Evolutionary conservation across 2,113 vertebrate species (phyloP).

Genomic region (Scopus umbretta): DNA sequence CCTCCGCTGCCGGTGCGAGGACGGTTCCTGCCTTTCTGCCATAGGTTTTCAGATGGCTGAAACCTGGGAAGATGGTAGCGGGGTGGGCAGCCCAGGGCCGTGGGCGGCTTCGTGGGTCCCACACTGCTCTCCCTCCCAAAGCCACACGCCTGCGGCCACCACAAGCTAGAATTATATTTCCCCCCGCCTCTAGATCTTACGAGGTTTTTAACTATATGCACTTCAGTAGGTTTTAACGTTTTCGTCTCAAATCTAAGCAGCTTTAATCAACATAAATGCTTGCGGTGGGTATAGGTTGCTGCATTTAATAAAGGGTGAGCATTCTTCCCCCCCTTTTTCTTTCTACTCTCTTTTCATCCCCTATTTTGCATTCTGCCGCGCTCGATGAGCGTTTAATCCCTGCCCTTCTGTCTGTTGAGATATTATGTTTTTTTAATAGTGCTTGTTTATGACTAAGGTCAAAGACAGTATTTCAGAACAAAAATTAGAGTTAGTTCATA

Average conservation of each 20-base stretch:
- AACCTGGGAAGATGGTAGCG: neutral
- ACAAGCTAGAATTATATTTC: accelerated
- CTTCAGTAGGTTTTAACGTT: conserved; percentile 37
- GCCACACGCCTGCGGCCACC: neutral
- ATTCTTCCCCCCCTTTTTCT: neutral
- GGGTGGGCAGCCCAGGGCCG: neutral
- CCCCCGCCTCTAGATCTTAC: neutral
- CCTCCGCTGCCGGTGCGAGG: neutral
- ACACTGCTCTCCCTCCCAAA: neutral
- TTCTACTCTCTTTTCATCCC: conserved; percentile 9
- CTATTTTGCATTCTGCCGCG: conserved; percentile 58
- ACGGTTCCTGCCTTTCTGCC: conserved; percentile 35
- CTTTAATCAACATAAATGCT: conserved; percentile 2
- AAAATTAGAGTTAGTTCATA: conserved; percentile 80
- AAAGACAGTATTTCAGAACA: conserved; percentile 81
- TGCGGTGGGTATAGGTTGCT: neutral
- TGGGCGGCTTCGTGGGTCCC: neutral
- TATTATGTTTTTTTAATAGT: conserved; percentile 80
- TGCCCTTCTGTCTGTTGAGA: conserved; percentile 77
- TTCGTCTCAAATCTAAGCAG: neutral
- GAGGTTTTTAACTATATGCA: neutral
- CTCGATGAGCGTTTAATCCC: conserved; percentile 69
- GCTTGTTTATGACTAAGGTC: conserved; percentile 81
- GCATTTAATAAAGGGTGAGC: neutral
- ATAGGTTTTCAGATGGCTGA: neutral